Evolutionary conservation across 2,113 vertebrate species (phyloP).

Genomic region (Tautogolabrus adspersus): DNA sequence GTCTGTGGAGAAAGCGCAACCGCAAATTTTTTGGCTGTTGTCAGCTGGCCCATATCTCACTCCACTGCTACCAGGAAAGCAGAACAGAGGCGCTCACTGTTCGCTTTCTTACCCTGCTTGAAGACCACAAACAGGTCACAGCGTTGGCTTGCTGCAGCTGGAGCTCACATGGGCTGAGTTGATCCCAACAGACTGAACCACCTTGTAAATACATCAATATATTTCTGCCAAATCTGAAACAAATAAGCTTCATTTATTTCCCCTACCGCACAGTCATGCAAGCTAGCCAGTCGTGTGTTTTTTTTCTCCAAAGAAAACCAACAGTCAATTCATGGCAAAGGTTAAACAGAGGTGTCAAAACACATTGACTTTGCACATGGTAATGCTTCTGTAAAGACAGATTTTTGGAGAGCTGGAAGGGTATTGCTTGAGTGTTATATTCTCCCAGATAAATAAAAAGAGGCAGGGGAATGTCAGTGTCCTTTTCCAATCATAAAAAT

Average conservation of each 20-base stretch:
- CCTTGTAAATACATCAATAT: slow-evolving; percentile 49
- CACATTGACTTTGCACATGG: slow-evolving; percentile 18
- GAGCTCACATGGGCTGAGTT: slow-evolving; percentile 48
- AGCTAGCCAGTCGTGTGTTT: slow-evolving; percentile 25
- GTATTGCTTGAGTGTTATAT: slow-evolving; percentile 15
- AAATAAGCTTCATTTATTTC: slow-evolving; percentile 59
- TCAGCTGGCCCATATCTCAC: slow-evolving; percentile 69
- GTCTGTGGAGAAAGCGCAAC: slow-evolving; percentile 73
- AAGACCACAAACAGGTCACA: slow-evolving; percentile 55
- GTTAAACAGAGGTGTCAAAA: slow-evolving; percentile 53
- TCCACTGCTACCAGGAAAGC: slow-evolving; percentile 54
- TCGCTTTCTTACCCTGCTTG: slow-evolving; percentile 39
- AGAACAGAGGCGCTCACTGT: slow-evolving; percentile 72
- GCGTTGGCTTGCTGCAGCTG: slow-evolving; percentile 29
- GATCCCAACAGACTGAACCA: slow-evolving; percentile 33
- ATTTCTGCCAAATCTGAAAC: slow-evolving; percentile 54
- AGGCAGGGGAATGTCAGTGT: slow-evolving; percentile 13
- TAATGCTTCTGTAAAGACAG: slow-evolving; percentile 42
- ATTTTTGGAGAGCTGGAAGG: slow-evolving; percentile 9
- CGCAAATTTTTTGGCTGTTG: slow-evolving; percentile 68
- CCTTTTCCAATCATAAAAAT: slow-evolving; percentile 19
- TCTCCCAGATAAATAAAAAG: slow-evolving; percentile 9
- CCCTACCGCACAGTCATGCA: slow-evolving; percentile 19
- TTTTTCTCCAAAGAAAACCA: slow-evolving; percentile 35
- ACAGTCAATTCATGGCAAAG: slow-evolving; percentile 59